Conservation (phyloP, 1,140 invertebrate genomes). For the Drosophila burlai region DNA sequence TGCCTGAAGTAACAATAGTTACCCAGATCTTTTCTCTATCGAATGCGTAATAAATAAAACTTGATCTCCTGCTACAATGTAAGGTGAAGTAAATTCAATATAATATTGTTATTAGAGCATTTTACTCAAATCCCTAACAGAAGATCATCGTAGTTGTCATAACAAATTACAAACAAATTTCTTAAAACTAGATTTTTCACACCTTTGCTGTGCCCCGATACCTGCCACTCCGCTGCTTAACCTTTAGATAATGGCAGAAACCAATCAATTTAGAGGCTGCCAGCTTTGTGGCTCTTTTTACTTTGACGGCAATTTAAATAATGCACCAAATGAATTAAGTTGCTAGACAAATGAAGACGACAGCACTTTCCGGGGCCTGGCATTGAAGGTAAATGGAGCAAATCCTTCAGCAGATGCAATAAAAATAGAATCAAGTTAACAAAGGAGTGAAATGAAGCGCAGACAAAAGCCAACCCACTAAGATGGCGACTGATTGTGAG, state of each 20-base stretch:
- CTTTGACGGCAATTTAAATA: slow-evolving; percentile 70
- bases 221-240: slow-evolving; percentile 1
- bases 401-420: slow-evolving; percentile 55
- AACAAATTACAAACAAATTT: not conserved
- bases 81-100: too few species aligned
- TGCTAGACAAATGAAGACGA: slow-evolving; percentile 47
- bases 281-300: slow-evolving; percentile 39
- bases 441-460: slow-evolving; percentile 66
- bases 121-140: too few species aligned
- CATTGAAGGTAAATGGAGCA: slow-evolving; percentile 67
- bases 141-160: not conserved
- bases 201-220: not conserved
- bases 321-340: slow-evolving; percentile 74
- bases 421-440: slow-evolving; percentile 71
- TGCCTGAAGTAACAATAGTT: not conserved
- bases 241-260: slow-evolving; percentile 24
- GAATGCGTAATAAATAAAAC: too few species aligned
- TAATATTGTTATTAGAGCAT: too few species aligned
- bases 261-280: slow-evolving; percentile 48
- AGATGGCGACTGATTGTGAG: slow-evolving; percentile 57
- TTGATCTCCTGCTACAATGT: too few species aligned
- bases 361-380: slow-evolving; percentile 22
- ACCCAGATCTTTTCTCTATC: too few species aligned
- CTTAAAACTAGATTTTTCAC: not conserved
- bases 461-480: slow-evolving; percentile 51